phyloP scores from a whole-genome alignment of 2,797 vertebrate genomes.

The Bradypodion ventrale region DNA sequence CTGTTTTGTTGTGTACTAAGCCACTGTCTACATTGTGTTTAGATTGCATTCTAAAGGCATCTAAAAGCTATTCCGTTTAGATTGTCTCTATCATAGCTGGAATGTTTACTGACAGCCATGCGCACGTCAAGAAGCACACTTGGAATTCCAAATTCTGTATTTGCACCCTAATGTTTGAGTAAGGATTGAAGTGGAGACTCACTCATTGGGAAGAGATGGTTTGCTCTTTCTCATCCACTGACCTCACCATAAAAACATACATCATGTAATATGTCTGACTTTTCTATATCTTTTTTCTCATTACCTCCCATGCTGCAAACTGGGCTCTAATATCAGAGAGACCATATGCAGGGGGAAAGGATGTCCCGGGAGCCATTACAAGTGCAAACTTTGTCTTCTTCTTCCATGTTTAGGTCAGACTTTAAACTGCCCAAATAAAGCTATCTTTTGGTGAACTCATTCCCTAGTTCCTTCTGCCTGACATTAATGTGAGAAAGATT shows the following conservation, averaged over 20 bases:
- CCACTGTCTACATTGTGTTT: not conserved
- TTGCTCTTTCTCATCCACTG: not conserved
- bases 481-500: no score
- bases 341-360: not conserved
- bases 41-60: not conserved
- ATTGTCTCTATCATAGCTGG: not conserved
- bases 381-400: not conserved
- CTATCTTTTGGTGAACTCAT: no score
- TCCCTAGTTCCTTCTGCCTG: no score
- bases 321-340: not conserved
- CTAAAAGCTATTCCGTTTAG: not conserved
- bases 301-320: not conserved
- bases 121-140: not conserved
- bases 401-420: no score
- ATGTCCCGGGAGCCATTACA: not conserved
- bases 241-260: no score
- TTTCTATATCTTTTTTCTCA: not conserved
- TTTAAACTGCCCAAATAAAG: no score
- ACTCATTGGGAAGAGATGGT: not conserved
- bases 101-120: not conserved
- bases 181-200: no score
- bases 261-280: no score
- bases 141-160: no score
- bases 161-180: not conserved
- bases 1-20: not conserved